Conservation (phyloP, 2,113 vertebrate species). For the Etheostoma cragini region DNA sequence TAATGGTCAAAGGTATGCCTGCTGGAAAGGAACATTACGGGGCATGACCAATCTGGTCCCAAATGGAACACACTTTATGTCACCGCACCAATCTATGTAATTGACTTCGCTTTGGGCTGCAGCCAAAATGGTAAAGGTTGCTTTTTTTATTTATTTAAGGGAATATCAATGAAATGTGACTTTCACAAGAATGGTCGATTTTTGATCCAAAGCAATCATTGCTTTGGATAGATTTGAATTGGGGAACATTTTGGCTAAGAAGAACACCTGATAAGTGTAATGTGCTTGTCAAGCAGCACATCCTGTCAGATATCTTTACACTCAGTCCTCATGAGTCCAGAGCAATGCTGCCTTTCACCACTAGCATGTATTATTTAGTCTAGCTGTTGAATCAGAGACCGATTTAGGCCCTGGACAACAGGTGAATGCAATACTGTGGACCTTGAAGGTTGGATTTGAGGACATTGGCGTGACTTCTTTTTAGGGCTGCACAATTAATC, state of each 20-base stretch:
- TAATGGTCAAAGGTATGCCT: constrained; percentile 75
- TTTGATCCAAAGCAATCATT: constrained; percentile 45
- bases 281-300: constrained; percentile 8
- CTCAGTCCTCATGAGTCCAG: background rate
- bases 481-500: too few relatives aligned
- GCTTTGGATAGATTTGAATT: constrained; percentile 58
- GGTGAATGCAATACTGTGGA: constrained; percentile 51
- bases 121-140: constrained; percentile 60
- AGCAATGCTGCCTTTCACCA: background rate
- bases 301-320: constrained; percentile 17
- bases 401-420: constrained; percentile 42
- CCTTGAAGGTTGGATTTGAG: constrained; percentile 50
- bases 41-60: constrained; percentile 79
- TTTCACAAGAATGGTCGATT: constrained; percentile 46
- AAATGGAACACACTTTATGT: constrained; percentile 82
- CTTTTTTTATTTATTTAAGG: constrained; percentile 36
- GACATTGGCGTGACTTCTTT: constrained; percentile 45
- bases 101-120: constrained; percentile 75
- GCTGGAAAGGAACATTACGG: constrained; percentile 77
- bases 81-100: constrained; percentile 77
- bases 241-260: constrained; percentile 51
- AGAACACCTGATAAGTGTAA: constrained; percentile 37
- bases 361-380: constrained; percentile 15
- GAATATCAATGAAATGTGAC: constrained; percentile 62
- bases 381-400: constrained; percentile 1